Evolutionary conservation across 2,113 vertebrate species (phyloP).

Genomic region (Cebidichthys violaceus): DNA sequence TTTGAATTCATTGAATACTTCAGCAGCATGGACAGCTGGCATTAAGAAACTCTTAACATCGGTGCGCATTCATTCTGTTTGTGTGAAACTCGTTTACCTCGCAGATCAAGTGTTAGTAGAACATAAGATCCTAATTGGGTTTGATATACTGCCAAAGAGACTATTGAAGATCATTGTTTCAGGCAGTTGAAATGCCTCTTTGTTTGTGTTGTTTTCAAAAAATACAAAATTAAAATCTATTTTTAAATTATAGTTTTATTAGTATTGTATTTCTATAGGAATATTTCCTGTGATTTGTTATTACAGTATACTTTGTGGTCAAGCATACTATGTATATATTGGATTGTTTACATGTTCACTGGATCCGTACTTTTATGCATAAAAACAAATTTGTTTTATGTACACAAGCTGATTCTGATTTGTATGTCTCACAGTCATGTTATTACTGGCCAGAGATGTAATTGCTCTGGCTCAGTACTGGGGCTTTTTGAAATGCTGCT

Average conservation of each 20-base stretch:
- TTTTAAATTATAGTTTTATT: background rate
- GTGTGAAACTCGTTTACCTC: background rate
- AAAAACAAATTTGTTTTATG: background rate
- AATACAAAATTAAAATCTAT: background rate
- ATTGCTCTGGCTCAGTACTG: constrained; percentile 29
- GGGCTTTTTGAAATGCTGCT: constrained; percentile 34
- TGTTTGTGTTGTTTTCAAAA: background rate
- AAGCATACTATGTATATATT: too few species aligned
- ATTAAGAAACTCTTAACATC: background rate
- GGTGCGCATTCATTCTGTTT: background rate
- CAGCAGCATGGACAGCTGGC: background rate
- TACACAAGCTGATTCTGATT: background rate
- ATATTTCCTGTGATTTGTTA: background rate
- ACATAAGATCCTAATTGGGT: background rate
- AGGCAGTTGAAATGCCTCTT: background rate
- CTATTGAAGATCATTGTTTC: background rate
- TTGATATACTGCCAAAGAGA: background rate
- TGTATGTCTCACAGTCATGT: constrained; percentile 16
- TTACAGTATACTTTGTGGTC: background rate
- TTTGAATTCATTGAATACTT: background rate
- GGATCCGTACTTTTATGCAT: background rate
- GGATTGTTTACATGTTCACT: constrained; percentile 13
- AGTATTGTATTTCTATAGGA: background rate
- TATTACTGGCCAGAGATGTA: constrained; percentile 28
- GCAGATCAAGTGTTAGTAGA: background rate